phyloP scores from a whole-genome alignment of 1,140 invertebrate genomes.

The Prorops nasuta region DNA sequence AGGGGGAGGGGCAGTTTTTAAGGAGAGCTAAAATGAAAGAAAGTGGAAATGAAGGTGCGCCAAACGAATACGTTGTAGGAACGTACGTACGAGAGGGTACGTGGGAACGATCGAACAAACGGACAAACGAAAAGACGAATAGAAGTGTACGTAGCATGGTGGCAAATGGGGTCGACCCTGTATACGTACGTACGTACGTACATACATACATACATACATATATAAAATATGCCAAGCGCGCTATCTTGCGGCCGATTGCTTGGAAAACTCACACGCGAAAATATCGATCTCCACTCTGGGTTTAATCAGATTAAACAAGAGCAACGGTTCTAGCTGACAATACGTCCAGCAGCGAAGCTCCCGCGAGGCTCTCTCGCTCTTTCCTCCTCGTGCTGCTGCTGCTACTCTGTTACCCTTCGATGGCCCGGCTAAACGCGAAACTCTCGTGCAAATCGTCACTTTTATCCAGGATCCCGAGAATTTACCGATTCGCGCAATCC shows the following conservation, averaged over 20 bases:
- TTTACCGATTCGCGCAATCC: too few species aligned
- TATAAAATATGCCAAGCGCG: conserved; percentile 48
- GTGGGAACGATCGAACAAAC: conserved; percentile 2
- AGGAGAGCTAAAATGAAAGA: too few species aligned
- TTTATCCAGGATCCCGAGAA: too few species aligned
- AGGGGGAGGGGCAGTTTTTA: too few species aligned
- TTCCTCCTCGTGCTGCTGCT: too few species aligned
- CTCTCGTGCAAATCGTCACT: too few species aligned
- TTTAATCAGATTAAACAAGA: conserved; percentile 41
- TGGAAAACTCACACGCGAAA: conserved; percentile 53
- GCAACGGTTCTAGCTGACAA: conserved; percentile 21
- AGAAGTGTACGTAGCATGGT: conserved; percentile 6
- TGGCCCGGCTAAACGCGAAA: too few species aligned
- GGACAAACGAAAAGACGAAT: conserved; percentile 11
- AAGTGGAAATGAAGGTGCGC: background rate
- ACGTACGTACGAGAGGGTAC: background rate
- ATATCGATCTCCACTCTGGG: conserved; percentile 41
- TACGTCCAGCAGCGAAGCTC: too few species aligned
- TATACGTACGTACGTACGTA: too few species aligned
- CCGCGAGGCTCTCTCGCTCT: too few species aligned
- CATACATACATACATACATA: too few species aligned
- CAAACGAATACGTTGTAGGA: background rate
- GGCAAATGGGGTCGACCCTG: conserved; percentile 29
- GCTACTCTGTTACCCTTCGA: too few species aligned
- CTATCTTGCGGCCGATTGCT: conserved; percentile 48